Base-by-base conservation (phyloP, 2,113 vertebrate species). In the Odocoileus hemionus region DNA sequence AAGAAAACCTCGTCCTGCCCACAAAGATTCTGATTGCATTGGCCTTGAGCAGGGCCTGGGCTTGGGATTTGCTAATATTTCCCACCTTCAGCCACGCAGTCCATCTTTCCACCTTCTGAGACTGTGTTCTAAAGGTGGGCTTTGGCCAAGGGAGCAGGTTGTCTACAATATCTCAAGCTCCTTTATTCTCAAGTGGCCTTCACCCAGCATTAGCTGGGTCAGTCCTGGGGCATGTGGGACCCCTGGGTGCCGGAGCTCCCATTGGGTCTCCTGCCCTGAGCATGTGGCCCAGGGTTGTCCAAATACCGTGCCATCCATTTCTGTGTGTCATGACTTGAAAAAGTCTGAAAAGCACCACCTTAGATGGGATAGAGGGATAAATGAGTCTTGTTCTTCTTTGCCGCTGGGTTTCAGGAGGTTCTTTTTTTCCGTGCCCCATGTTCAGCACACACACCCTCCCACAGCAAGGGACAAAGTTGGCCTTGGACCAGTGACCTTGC, bases 201-300 rank as follows among this genome's bases (percentile, higher is more conserved):
- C 4, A 60, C 50, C 28, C 64, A 57, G n/a, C 64, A 55, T 50
- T 11, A 70, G 47, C 78, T 80, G 64, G 16, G 33, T 36, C 64
- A 67, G 33, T 0, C 16, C 64, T 67, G 47, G 78, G 47, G 78
- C 47, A 19, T 21, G 47, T 52, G 3, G 21, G 47, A 30, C 6
- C 58, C 39, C 23, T 84, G 47, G 36, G 23, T 12, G 15, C 57
- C 0, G 21, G 26, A 50, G 47, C 19, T 89, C 43, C 78, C 26
- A 0, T 10, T 2, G 11, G n/a, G 52, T 54, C 4, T 6, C n/a
- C 25, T 36, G 30, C 79, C 5, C 0, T 28, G 25, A 70, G 33
- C 58, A 79, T 76, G 64, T 60, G 21, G 19, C 70, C 16, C 14
- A 36, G n/a, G 23, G 33, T 50, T 21, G 13, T 79, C 33, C 67